These are phyloP conservation scores for Stenichneumon culpator DNA, from an alignment of 2,888 invertebrate genomes.

Conservation along the genomic window DNA sequence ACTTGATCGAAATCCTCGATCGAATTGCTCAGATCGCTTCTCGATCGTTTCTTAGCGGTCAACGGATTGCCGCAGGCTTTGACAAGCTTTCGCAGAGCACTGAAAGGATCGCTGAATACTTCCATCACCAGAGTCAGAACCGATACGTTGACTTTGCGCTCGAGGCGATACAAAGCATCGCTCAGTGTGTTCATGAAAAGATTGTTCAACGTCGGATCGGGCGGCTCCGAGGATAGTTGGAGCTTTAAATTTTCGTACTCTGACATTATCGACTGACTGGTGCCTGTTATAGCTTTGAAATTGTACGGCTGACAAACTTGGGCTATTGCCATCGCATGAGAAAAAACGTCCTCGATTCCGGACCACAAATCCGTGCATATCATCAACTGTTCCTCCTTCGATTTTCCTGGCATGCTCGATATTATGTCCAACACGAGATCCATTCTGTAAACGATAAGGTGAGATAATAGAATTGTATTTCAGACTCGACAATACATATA, in stretches of 20 bases:
- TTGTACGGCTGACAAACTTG: slow-evolving; percentile 83
- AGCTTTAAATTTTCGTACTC: slow-evolving; percentile 82
- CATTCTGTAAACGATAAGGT: slow-evolving; percentile 76
- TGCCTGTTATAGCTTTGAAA: slow-evolving; percentile 84
- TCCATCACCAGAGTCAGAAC: slow-evolving; percentile 87
- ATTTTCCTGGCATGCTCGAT: slow-evolving; percentile 77
- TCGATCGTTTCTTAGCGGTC: slow-evolving; percentile 75
- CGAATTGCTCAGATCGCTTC: slow-evolving; percentile 85
- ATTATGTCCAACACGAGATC: slow-evolving; percentile 82
- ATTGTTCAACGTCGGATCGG: slow-evolving; percentile 86
- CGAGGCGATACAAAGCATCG: slow-evolving; percentile 88
- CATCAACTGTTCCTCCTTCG: slow-evolving; percentile 73
- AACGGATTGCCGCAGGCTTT: slow-evolving; percentile 81
- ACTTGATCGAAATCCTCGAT: slow-evolving; percentile 89
- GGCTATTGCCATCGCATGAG: slow-evolving; percentile 84
- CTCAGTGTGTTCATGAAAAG: slow-evolving; percentile 88
- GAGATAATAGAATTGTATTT: neutral
- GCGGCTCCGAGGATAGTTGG: slow-evolving; percentile 78
- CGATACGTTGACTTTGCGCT: slow-evolving; percentile 89
- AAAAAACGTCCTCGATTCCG: slow-evolving; percentile 83
- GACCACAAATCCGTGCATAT: slow-evolving; percentile 79
- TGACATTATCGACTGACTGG: slow-evolving; percentile 83
- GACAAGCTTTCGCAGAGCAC: slow-evolving; percentile 81
- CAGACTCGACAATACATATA: neutral
- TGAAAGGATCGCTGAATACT: slow-evolving; percentile 82